Evolutionary conservation across 2,797 vertebrate species (phyloP), one percentile per base, ranked within the genome.

Genomic region (Danio choprae): DNA sequence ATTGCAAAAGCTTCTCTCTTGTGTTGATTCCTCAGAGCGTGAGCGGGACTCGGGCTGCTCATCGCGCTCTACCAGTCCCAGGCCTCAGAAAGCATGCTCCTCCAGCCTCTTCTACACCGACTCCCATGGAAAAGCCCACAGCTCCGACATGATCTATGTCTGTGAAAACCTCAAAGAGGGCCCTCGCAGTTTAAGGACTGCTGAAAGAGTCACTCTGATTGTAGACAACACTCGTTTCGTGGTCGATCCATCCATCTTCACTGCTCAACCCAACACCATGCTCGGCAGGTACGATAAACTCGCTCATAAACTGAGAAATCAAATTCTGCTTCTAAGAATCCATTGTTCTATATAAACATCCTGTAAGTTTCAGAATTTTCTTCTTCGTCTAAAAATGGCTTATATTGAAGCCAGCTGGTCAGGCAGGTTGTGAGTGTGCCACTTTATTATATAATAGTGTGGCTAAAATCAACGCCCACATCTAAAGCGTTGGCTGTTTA

Each of bases 251-350:
- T 93, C 96, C 13, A 95, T 99, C 90, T 99, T 99, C 88, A 99
- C 96, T 1, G 98, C 98, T 79, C 97, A 99, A 11, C 97, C 98
- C 59, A 99, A 98, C 90, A 99, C 98, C 72, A 98, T 99, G 98
- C 92, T 99, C 90, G 98, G 98, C 92, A 97, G 98, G 98, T 98
- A 85, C 83, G 85, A 36, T 22, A 8, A 36, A 13, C 40, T 60
- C n/a, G 15, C 29, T 29, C 29, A 29, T 3, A n/a, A n/a, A n/a
- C n/a, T n/a, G n/a, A n/a, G n/a, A n/a, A n/a, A n/a, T n/a, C n/a
- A n/a, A n/a, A n/a, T n/a, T n/a, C n/a, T n/a, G n/a, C n/a, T n/a
- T n/a, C n/a, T n/a, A n/a, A n/a, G n/a, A n/a, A n/a, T n/a, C n/a
- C n/a, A n/a, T n/a, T n/a, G n/a, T n/a, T n/a, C n/a, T n/a, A n/a